These are phyloP conservation scores for Pollenia amentaria DNA, from an alignment of 2,888 invertebrate genomes.

Conservation along the genomic window DNA sequence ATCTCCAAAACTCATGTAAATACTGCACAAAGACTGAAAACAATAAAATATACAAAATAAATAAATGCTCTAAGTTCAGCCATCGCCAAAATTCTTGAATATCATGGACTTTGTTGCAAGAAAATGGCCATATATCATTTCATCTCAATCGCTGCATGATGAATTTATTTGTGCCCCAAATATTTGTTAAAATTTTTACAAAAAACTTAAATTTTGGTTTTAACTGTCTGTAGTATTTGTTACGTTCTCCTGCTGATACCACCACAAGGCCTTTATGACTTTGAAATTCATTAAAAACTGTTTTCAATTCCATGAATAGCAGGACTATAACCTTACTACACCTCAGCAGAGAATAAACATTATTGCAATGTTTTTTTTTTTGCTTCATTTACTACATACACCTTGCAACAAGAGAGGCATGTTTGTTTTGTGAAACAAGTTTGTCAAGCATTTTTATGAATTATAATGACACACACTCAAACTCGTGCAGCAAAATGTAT, in stretches of 20 bases:
- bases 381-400: constrained; percentile 48
- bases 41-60: too few species aligned
- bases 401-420: constrained; percentile 56
- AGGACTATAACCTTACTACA: constrained; percentile 64
- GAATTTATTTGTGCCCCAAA: constrained; percentile 26
- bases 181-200: constrained; percentile 8
- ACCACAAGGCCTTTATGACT: constrained; percentile 59
- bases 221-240: constrained; percentile 5
- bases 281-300: constrained; percentile 65
- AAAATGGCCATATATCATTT: neutral
- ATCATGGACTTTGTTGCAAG: neutral
- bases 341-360: constrained; percentile 73
- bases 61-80: too few species aligned
- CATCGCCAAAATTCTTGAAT: neutral
- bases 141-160: neutral
- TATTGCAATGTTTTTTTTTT: constrained; percentile 1
- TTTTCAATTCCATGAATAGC: constrained; percentile 68
- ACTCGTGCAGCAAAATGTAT: constrained; percentile 56
- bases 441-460: constrained; percentile 70
- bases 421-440: constrained; percentile 68
- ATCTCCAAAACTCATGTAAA: too few species aligned
- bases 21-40: neutral
- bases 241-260: constrained; percentile 38
- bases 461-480: constrained; percentile 56
- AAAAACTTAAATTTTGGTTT: neutral